Conservation (phyloP, 2,797 vertebrate species). For the Heteromormyrus szaboi region DNA sequence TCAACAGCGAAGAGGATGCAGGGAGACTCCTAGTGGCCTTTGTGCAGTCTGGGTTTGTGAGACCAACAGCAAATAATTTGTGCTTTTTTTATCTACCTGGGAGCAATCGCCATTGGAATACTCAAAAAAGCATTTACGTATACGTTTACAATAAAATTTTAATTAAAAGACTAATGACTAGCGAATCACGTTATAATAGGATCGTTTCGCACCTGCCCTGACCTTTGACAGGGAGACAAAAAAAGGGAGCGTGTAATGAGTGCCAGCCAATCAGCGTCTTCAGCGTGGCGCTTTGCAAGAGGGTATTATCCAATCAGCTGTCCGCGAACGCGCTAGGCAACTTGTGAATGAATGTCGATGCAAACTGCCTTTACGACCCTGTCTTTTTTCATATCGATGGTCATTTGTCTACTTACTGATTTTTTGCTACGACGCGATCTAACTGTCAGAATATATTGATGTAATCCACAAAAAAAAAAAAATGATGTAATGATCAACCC, state of each 20-base stretch:
- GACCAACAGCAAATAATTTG: not conserved
- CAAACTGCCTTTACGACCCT: not conserved
- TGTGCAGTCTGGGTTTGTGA: not conserved
- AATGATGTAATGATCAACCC: not conserved
- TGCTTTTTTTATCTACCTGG: not conserved
- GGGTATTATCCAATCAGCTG: constrained; percentile 48
- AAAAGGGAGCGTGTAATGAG: not conserved
- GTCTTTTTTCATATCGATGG: not conserved
- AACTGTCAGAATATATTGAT: not conserved
- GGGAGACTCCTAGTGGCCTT: not conserved
- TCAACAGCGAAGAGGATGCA: not conserved
- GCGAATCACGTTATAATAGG: not conserved
- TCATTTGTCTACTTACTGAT: not conserved
- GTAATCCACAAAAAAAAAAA: not conserved
- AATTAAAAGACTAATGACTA: not conserved
- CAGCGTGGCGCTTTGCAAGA: constrained; percentile 52
- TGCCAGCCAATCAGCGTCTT: constrained; percentile 54
- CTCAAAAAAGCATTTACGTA: not conserved
- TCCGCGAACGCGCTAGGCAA: not conserved
- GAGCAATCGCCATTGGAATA: not conserved
- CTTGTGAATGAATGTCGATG: not conserved
- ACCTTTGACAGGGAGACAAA: not conserved
- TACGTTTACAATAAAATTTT: not conserved
- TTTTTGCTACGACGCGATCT: not conserved
- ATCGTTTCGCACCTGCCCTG: not conserved